Evolutionary conservation across 2,113 vertebrate species (phyloP).

Genomic region (Stigmatopora argus): DNA sequence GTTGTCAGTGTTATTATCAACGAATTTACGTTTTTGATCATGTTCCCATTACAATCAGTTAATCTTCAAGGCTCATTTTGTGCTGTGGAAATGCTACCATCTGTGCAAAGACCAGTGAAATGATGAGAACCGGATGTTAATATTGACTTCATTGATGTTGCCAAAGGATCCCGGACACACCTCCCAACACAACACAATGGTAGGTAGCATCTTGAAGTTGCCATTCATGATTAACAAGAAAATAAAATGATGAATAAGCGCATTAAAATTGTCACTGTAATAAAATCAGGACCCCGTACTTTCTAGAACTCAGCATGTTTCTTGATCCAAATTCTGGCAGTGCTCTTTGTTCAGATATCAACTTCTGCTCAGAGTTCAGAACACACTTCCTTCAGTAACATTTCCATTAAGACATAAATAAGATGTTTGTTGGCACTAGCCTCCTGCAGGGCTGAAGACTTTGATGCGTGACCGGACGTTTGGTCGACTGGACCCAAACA

Average conservation of each 20-base stretch:
- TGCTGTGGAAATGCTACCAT: not conserved
- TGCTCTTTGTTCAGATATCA: constrained; percentile 68
- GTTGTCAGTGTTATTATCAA: not conserved
- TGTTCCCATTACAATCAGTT: not conserved
- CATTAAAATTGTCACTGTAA: not conserved
- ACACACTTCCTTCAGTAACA: constrained; percentile 88
- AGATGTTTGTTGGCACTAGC: constrained; percentile 94
- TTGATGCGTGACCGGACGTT: no score
- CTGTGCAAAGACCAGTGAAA: constrained; percentile 2
- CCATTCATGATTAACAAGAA: not conserved
- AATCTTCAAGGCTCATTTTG: not conserved
- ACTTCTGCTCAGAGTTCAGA: constrained; percentile 83
- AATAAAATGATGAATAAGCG: constrained; percentile 4
- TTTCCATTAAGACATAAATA: constrained; percentile 91
- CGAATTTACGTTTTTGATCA: not conserved
- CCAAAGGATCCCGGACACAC: not conserved
- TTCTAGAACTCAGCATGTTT: not conserved
- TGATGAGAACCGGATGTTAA: not conserved
- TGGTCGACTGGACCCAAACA: no score
- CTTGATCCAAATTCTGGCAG: not conserved
- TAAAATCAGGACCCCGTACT: not conserved
- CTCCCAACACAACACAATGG: not conserved
- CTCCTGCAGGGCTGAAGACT: constrained; percentile 95
- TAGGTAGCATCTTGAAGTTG: not conserved
- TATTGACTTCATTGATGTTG: not conserved